Evolutionary conservation across 2,113 vertebrate species (phyloP).

Genomic region (Maccullochella peelii): DNA sequence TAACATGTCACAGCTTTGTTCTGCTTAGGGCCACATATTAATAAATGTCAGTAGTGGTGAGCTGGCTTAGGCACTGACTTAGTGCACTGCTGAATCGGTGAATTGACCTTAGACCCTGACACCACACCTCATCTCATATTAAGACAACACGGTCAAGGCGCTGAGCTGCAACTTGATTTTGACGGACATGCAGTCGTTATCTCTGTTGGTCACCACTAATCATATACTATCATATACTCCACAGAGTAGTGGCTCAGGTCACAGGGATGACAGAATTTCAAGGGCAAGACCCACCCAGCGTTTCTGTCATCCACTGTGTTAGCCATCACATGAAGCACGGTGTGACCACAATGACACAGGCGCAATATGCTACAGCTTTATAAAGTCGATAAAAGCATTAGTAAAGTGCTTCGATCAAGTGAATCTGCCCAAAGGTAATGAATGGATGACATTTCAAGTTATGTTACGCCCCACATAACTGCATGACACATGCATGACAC

Average conservation of each 20-base stretch:
- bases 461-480: slow-evolving; percentile 15
- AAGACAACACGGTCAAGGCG: slow-evolving; percentile 63
- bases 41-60: slow-evolving; percentile 79
- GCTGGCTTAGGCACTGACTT: slow-evolving; percentile 72
- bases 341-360: slow-evolving; percentile 20
- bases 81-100: slow-evolving; percentile 75
- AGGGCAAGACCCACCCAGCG: slow-evolving; percentile 62
- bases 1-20: slow-evolving; percentile 68
- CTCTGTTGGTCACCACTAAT: slow-evolving; percentile 68
- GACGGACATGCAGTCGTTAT: slow-evolving; percentile 80
- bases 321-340: slow-evolving; percentile 6
- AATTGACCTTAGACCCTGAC: slow-evolving; percentile 78
- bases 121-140: slow-evolving; percentile 76
- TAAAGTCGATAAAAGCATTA: slow-evolving; percentile 41
- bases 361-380: slow-evolving; percentile 18
- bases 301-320: slow-evolving; percentile 40
- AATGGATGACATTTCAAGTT: slow-evolving; percentile 11
- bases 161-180: slow-evolving; percentile 74
- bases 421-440: slow-evolving; percentile 10
- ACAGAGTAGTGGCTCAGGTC: slow-evolving; percentile 65
- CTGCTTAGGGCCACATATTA: slow-evolving; percentile 73
- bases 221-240: slow-evolving; percentile 59
- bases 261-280: slow-evolving; percentile 60
- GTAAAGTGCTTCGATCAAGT: slow-evolving; percentile 29
- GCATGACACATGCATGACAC: slow-evolving; percentile 19